These are phyloP conservation scores for Tromatobia lineatoria DNA, from an alignment of 2,888 invertebrate species.

Conservation along the genomic window DNA sequence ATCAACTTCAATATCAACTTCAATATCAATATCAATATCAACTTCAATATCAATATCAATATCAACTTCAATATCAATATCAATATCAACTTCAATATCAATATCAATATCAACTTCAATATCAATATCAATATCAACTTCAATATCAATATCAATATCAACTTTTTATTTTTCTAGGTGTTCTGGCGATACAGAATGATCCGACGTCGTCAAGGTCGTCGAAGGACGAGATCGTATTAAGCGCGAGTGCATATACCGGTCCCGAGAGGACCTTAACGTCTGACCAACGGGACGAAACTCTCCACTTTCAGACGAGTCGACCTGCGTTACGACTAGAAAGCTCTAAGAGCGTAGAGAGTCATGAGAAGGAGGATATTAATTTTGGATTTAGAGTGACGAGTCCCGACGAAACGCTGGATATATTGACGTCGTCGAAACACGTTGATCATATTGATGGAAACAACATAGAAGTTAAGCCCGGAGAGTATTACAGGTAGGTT, in stretches of 20 bases:
- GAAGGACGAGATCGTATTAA: constrained; percentile 76
- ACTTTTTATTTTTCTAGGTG: constrained; percentile 73
- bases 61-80: not conserved
- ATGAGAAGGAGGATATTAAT: constrained; percentile 69
- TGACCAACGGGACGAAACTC: constrained; percentile 61
- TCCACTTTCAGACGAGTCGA: constrained; percentile 74
- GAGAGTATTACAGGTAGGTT: constrained; percentile 81
- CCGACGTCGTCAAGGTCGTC: constrained; percentile 77
- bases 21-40: not conserved
- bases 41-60: not conserved
- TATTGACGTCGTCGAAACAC: constrained; percentile 80
- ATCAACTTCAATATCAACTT: not conserved
- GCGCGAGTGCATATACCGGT: constrained; percentile 77
- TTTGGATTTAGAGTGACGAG: constrained; percentile 66
- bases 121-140: not conserved
- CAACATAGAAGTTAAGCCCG: constrained; percentile 82
- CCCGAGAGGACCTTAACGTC: constrained; percentile 75
- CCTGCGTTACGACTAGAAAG: constrained; percentile 77
- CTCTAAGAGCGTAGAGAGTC: constrained; percentile 74
- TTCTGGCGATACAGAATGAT: constrained; percentile 80
- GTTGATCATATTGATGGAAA: constrained; percentile 82
- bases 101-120: not conserved
- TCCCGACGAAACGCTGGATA: constrained; percentile 76
- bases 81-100: too few relatives aligned
- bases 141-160: not conserved